Evolutionary conservation across 2,888 invertebrate genomes (phyloP), one percentile per base, ranked within the genome.

Genomic region (Gibbula magus): DNA sequence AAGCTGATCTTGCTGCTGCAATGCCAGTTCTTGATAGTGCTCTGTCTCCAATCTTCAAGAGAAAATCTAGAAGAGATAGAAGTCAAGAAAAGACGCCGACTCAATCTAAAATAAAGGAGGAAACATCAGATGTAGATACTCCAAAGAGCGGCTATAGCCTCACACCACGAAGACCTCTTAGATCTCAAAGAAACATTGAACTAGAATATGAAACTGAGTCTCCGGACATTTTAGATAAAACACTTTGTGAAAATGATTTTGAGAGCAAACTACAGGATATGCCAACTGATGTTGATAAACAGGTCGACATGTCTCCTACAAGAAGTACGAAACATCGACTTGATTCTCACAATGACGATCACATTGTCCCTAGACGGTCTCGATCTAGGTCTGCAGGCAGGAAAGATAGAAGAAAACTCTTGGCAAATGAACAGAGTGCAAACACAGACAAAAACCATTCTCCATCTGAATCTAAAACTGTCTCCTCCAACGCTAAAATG

Each of bases 141-240:
- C 75, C 32, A 51, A 73, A 53, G 51, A 56, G 53, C 35, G 75
- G 61, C n/a, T 32, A 80, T 67, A 82, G 84, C 67, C 74, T 22
- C 8, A 81, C 81, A 25, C 81, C 82, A 8, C 75, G 82, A 51
- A 78, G 79, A 56, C 52, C 45, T 8, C 67, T 81, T 2, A 66
- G 77, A 70, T 79, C 67, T 75, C 67, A 74, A 32, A 82, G 82
- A 81, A 84, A 82, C 7, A 25, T 20, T 54, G 67, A 75, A 10
- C 39, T 25, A 13, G 66, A 66, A 66, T 22, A 76, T n/a, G 35
- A 79, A 18, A 22, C 51, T 0, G 39, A 22, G 29, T 16, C 13
- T 61, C n/a, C n/a, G n/a, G 61, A 61, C 25, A 29, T 25, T 61
- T 13, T 29, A 29, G 61, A 61, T 25, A 61, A 25, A 25, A 61